A percentile compares a stretch with the other conserved stretches of the same genome.
These are phyloP conservation scores for Papilio glaucus DNA, from an alignment of 1,140 invertebrate species.

Conservation along the genomic window DNA sequence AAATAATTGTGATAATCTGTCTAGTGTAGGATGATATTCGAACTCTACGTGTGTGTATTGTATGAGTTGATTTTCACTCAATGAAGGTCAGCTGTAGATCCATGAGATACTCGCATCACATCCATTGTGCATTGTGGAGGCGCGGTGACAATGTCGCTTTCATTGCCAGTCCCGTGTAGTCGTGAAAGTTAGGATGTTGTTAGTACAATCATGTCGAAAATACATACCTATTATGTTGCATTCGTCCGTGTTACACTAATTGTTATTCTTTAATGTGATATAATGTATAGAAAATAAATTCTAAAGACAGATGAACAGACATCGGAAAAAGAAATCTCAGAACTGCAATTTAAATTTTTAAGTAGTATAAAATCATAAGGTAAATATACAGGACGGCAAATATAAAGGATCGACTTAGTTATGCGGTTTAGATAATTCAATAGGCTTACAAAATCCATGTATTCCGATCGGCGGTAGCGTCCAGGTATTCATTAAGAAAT, in stretches of 20 bases:
- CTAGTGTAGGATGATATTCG: neutral
- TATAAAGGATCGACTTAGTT: no score
- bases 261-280: no score
- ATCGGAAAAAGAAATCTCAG: no score
- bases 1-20: neutral
- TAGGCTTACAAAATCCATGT: no score
- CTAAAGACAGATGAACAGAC: no score
- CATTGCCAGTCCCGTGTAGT: slow-evolving; percentile 53
- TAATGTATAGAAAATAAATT: no score
- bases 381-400: no score
- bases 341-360: no score
- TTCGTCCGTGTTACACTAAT: neutral
- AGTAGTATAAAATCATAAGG: no score
- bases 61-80: neutral
- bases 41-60: neutral
- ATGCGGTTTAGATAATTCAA: no score
- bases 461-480: no score
- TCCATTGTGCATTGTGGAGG: slow-evolving; percentile 64
- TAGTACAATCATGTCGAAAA: slow-evolving; percentile 23
- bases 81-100: slow-evolving; percentile 39
- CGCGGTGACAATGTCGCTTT: slow-evolving; percentile 62
- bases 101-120: slow-evolving; percentile 44
- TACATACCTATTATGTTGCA: slow-evolving; percentile 4
- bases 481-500: no score
- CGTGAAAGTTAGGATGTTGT: slow-evolving; percentile 58